Conservation (phyloP, 2,888 invertebrate species). For the Incurvaria masculella region DNA sequence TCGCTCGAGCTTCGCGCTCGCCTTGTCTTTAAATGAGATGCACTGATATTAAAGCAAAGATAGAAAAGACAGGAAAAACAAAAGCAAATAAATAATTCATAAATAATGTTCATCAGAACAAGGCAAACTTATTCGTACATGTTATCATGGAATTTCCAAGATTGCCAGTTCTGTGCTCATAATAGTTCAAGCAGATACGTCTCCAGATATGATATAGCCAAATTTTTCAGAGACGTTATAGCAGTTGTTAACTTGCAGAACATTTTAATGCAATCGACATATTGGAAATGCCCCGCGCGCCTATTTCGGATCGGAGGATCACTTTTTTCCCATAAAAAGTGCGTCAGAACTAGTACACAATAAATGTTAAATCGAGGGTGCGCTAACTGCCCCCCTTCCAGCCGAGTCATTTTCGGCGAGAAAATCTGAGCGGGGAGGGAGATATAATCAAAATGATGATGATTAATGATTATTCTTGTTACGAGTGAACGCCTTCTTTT, state of each 20-base stretch:
- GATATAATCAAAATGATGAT: slow-evolving; percentile 51
- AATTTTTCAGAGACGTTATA: too few relatives aligned
- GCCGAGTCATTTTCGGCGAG: slow-evolving; percentile 10
- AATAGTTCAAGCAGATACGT: too few relatives aligned
- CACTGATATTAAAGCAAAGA: too few relatives aligned
- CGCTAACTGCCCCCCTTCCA: slow-evolving; percentile 33
- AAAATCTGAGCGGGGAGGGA: slow-evolving; percentile 32
- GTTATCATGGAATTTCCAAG: too few relatives aligned
- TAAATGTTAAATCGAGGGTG: slow-evolving; percentile 53
- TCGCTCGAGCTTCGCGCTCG: too few relatives aligned
- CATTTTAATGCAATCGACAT: background rate
- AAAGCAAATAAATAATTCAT: too few relatives aligned
- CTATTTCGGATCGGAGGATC: slow-evolving; percentile 10
- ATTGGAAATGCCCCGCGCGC: background rate
- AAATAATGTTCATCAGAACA: too few relatives aligned
- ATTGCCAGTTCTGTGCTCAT: too few relatives aligned
- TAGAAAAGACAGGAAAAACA: too few relatives aligned
- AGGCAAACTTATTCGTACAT: too few relatives aligned
- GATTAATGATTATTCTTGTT: slow-evolving; percentile 38
- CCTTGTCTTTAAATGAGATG: too few relatives aligned
- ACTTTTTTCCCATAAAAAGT: slow-evolving; percentile 20
- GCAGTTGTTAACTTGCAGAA: background rate
- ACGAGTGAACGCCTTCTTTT: slow-evolving; percentile 3
- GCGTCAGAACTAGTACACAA: slow-evolving; percentile 41
- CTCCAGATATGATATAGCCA: too few relatives aligned